These are phyloP conservation scores for Morone saxatilis DNA, from an alignment of 2,113 vertebrate genomes.

Conservation along the genomic window DNA sequence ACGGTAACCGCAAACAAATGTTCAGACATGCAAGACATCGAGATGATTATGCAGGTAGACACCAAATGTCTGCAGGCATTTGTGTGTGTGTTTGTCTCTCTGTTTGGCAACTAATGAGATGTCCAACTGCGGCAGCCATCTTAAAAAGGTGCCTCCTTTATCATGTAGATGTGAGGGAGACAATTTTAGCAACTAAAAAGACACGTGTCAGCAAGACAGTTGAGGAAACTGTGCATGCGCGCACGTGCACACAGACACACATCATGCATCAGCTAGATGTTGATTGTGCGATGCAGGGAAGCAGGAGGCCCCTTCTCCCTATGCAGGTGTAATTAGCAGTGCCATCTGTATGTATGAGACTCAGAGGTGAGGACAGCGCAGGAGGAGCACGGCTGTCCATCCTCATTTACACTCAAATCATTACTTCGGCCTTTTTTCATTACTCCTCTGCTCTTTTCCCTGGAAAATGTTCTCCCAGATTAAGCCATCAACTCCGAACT, in stretches of 20 bases:
- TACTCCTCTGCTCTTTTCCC: constrained; percentile 55
- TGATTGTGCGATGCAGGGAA: constrained; percentile 42
- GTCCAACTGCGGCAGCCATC: constrained; percentile 38
- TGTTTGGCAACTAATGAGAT: constrained; percentile 60
- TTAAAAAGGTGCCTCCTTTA: constrained; percentile 38
- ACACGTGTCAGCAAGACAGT: constrained; percentile 54
- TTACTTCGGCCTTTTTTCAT: constrained; percentile 60
- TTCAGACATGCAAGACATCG: not conserved
- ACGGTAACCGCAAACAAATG: not conserved
- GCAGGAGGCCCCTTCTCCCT: constrained; percentile 61
- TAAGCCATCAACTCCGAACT: constrained; percentile 67
- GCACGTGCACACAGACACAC: not conserved
- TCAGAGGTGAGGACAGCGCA: constrained; percentile 73
- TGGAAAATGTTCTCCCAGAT: constrained; percentile 66
- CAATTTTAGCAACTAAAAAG: constrained; percentile 48
- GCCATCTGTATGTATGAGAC: constrained; percentile 79
- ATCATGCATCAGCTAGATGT: constrained; percentile 31
- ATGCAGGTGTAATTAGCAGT: constrained; percentile 76
- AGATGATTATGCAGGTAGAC: not conserved
- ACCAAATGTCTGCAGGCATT: constrained; percentile 7
- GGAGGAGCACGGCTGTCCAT: constrained; percentile 73
- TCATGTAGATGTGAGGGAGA: constrained; percentile 33
- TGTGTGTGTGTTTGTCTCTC: not conserved
- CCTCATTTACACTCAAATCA: constrained; percentile 79
- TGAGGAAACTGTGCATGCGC: constrained; percentile 21